phyloP scores from a whole-genome alignment of 2,888 invertebrate species.

The Aspidiotus rigidus region DNA sequence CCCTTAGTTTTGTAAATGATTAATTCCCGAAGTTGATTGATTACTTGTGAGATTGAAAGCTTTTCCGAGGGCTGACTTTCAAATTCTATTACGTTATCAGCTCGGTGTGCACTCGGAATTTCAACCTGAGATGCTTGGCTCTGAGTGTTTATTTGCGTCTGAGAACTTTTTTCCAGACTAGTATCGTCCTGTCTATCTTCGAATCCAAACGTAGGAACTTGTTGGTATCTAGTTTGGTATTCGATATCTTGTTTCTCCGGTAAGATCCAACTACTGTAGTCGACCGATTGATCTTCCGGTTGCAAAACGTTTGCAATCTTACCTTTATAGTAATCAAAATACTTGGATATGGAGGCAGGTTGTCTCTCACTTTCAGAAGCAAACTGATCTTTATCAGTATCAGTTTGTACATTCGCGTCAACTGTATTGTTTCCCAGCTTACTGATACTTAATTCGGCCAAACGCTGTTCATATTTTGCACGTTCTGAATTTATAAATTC shows the following conservation, averaged over 20 bases:
- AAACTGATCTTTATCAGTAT: neutral
- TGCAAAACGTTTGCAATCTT: slow-evolving; percentile 12
- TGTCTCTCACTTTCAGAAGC: neutral
- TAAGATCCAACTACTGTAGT: slow-evolving; percentile 8
- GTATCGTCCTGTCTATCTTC: neutral
- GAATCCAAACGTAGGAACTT: neutral
- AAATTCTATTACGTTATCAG: neutral
- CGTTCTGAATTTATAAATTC: neutral
- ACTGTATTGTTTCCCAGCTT: neutral
- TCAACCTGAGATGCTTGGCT: neutral
- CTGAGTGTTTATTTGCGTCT: neutral
- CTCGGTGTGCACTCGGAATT: neutral
- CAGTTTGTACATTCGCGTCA: slow-evolving; percentile 1
- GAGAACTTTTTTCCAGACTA: neutral
- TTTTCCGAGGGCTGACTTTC: neutral
- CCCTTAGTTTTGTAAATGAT: neutral
- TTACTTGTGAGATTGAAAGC: neutral
- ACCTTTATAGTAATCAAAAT: slow-evolving; percentile 25
- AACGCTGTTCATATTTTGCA: slow-evolving; percentile 14
- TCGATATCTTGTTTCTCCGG: slow-evolving; percentile 6
- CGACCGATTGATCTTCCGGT: slow-evolving; percentile 16
- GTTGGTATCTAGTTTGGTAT: neutral
- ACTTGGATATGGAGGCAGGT: slow-evolving; percentile 3
- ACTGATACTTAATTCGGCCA: slow-evolving; percentile 7
- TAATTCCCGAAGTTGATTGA: neutral